Conservation (phyloP, 2,113 vertebrate species). For the Halichoerus grypus region DNA sequence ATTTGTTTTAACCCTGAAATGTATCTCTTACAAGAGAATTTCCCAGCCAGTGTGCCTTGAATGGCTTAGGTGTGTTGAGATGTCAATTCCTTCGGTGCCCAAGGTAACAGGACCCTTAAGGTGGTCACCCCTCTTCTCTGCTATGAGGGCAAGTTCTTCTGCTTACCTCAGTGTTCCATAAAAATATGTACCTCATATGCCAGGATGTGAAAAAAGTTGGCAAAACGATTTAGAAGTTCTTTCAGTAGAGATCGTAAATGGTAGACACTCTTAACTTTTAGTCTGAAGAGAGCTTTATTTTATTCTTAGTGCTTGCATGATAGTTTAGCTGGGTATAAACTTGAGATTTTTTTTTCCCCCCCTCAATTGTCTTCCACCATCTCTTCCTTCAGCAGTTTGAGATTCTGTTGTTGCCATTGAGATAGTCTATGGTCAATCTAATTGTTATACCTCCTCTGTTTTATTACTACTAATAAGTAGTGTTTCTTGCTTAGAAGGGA, state of each 20-base stretch:
- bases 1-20: not conserved
- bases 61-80: not conserved
- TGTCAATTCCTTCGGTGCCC: not conserved
- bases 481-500: not conserved
- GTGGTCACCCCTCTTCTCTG: not conserved
- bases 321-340: constrained; percentile 49
- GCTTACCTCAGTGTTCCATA: not conserved
- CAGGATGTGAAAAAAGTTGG: not conserved
- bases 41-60: not conserved
- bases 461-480: constrained; percentile 25
- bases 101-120: not conserved
- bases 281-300: not conserved
- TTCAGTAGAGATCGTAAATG: not conserved
- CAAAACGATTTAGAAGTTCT: not conserved
- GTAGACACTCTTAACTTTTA: not conserved
- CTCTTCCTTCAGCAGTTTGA: not conserved
- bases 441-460: not conserved
- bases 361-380: not conserved
- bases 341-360: not conserved
- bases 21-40: constrained; percentile 7
- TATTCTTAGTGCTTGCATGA: not conserved
- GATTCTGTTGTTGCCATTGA: not conserved
- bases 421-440: not conserved
- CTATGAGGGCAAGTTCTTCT: not conserved
- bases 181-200: not conserved